These are phyloP conservation scores for Heteromormyrus szaboi DNA, from an alignment of 2,797 vertebrate genomes.

Conservation along the genomic window DNA sequence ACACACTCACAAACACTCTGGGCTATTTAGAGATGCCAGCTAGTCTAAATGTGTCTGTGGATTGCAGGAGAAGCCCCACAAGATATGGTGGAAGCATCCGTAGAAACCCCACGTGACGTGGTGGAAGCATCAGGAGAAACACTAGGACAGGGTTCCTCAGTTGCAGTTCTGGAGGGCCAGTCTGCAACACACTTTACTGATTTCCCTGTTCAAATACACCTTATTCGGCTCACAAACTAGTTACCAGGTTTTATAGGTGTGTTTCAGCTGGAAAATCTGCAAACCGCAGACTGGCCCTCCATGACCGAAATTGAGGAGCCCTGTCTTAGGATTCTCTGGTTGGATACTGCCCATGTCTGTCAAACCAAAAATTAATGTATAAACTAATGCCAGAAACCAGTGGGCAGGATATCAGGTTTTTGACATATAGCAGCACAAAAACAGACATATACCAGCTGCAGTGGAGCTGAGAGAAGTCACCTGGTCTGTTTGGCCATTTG, in stretches of 20 bases:
- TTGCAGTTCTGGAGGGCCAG: neutral
- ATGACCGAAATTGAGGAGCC: neutral
- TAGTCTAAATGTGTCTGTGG: neutral
- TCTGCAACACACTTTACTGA: neutral
- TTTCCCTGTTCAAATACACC: neutral
- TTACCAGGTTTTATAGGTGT: neutral
- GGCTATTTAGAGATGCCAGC: neutral
- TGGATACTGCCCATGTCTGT: neutral
- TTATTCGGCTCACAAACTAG: neutral
- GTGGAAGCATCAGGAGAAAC: neutral
- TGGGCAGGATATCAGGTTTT: neutral
- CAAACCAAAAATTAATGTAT: neutral
- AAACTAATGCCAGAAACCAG: neutral
- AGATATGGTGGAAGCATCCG: no score
- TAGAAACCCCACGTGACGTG: neutral
- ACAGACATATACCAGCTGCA: no score
- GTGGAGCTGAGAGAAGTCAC: conserved; percentile 36
- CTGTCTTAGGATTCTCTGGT: neutral
- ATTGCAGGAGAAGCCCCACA: neutral
- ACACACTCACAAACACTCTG: neutral
- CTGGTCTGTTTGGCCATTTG: conserved; percentile 60
- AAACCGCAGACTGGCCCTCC: neutral
- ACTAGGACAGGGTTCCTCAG: neutral
- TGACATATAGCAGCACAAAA: neutral
- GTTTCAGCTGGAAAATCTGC: neutral